phyloP scores from a whole-genome alignment of 2,797 vertebrate species.

The Pangasius djambal region DNA sequence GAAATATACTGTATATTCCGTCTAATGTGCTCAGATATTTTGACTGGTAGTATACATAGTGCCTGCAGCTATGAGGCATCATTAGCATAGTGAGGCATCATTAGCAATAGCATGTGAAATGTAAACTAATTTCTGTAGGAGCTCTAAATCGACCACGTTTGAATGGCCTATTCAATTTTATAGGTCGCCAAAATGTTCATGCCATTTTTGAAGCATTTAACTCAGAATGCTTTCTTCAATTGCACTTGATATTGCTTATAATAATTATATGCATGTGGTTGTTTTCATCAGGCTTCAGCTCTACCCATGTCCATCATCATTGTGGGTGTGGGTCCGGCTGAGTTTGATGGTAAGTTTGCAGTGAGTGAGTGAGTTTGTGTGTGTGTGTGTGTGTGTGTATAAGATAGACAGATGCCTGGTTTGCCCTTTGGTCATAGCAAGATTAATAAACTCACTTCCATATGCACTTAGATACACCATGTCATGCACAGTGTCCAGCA shows the following conservation, averaged over 20 bases:
- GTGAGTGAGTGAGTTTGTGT: neutral
- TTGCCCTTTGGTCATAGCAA: conserved; percentile 17
- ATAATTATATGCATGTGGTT: conserved; percentile 1
- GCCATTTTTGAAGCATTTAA: neutral
- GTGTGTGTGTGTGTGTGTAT: neutral
- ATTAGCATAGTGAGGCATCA: neutral
- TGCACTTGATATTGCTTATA: neutral
- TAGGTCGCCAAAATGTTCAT: neutral
- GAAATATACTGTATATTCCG: neutral
- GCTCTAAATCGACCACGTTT: neutral
- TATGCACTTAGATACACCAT: neutral
- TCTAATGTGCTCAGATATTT: neutral
- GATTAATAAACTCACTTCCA: neutral
- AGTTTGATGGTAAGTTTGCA: conserved; percentile 89
- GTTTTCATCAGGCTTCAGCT: conserved; percentile 80
- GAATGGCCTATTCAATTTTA: neutral
- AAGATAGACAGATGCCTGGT: neutral
- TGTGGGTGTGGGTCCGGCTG: conserved; percentile 92
- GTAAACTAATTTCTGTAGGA: too few species aligned
- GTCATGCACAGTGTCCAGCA: neutral
- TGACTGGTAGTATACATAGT: neutral
- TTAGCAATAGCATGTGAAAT: neutral
- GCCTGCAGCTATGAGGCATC: neutral
- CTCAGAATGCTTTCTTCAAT: neutral
- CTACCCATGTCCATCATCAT: conserved; percentile 96